These are phyloP conservation scores for Apteryx owenii DNA, from an alignment of 2,113 vertebrate species.

Conservation along the genomic window DNA sequence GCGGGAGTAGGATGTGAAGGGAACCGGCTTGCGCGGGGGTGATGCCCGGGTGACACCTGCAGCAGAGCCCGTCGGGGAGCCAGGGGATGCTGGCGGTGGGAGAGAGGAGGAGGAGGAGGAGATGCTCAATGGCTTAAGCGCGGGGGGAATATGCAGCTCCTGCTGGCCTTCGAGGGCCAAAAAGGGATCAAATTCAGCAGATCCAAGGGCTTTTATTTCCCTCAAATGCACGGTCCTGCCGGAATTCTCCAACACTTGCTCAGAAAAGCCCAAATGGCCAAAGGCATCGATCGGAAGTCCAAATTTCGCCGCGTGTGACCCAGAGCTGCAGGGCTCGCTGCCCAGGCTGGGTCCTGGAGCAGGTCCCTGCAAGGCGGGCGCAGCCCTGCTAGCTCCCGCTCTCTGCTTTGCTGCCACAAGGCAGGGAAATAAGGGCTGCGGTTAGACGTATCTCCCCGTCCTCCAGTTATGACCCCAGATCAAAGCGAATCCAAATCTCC, in stretches of 20 bases:
- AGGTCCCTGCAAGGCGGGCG: no score
- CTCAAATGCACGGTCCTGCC: no score
- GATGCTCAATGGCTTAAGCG: not conserved
- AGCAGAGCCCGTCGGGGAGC: accelerated
- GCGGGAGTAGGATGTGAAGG: not conserved
- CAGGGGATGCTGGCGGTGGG: accelerated
- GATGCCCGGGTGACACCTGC: not conserved
- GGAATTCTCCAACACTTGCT: not conserved
- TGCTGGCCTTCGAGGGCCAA: not conserved
- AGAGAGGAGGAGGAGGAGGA: not conserved
- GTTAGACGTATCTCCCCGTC: not conserved
- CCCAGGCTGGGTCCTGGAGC: not conserved
- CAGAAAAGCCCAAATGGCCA: no score
- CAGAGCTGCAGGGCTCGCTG: not conserved
- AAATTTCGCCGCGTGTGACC: not conserved
- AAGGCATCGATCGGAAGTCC: not conserved
- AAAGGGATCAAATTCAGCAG: not conserved
- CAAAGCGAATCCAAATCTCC: not conserved
- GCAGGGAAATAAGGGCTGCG: not conserved
- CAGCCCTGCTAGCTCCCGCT: not conserved
- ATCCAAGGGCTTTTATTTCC: not conserved
- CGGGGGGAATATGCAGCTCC: not conserved
- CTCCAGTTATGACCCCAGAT: not conserved
- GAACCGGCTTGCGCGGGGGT: not conserved
- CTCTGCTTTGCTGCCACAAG: not conserved